Evolutionary conservation across 2,888 invertebrate species (phyloP).

Genomic region (Rapana venosa): DNA sequence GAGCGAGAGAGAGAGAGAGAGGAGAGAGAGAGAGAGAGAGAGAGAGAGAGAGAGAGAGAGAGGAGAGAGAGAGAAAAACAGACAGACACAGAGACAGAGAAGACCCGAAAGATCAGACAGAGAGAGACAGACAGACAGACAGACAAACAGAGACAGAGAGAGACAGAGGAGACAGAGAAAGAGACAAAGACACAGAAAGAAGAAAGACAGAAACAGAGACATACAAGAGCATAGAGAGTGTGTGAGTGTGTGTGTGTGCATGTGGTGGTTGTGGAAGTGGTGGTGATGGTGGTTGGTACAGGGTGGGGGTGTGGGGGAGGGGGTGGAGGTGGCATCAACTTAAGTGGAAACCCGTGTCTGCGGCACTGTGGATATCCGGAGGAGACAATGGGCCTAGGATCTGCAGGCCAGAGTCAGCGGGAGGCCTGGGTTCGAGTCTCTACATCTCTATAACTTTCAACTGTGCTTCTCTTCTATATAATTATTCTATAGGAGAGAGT

Average conservation of each 20-base stretch:
- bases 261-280: too few species aligned
- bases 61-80: neutral
- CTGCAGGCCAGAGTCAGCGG: too few species aligned
- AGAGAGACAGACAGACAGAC: neutral
- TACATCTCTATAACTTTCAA: too few species aligned
- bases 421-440: too few species aligned
- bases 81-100: neutral
- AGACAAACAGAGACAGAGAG: neutral
- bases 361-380: neutral
- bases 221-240: neutral
- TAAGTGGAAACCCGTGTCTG: slow-evolving; percentile 10
- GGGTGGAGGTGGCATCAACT: neutral
- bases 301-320: neutral
- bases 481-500: too few species aligned
- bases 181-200: neutral
- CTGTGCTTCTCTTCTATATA: too few species aligned
- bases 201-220: neutral
- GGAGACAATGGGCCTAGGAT: neutral
- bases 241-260: too few species aligned
- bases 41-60: neutral
- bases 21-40: neutral
- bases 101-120: neutral
- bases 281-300: neutral
- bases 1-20: neutral
- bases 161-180: neutral